Conservation (phyloP, 2,113 vertebrate genomes). For the Canis aureus region DNA sequence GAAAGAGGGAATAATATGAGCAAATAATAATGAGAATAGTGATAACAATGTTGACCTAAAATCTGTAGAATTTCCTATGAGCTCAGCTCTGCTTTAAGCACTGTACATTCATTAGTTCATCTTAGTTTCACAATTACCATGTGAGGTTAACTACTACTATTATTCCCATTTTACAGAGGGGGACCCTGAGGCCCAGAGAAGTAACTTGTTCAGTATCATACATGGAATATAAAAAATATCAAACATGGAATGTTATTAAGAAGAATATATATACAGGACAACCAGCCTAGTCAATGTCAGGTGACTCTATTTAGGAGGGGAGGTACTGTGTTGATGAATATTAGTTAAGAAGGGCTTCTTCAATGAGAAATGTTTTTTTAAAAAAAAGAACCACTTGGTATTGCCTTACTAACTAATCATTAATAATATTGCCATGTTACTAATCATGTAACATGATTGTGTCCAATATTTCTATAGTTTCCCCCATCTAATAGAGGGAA, state of each 20-base stretch:
- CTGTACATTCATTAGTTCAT: not conserved
- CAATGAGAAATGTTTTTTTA: not conserved
- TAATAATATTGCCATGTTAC: too few species aligned
- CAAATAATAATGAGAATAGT: not conserved
- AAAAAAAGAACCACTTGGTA: not conserved
- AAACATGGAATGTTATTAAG: not conserved
- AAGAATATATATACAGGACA: not conserved
- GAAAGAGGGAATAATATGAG: not conserved
- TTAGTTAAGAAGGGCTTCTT: not conserved
- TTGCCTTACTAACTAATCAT: not conserved
- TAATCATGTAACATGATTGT: not conserved
- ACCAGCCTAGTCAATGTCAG: not conserved
- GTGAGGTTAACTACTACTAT: not conserved
- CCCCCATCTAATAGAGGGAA: too few species aligned
- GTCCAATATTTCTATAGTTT: not conserved
- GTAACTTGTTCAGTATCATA: not conserved
- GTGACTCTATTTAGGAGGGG: not conserved
- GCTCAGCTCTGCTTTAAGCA: not conserved
- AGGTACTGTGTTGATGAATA: not conserved
- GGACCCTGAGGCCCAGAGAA: not conserved
- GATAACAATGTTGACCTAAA: not conserved
- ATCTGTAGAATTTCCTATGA: not conserved
- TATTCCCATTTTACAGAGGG: not conserved
- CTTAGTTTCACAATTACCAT: not conserved
- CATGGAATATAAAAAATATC: not conserved